These are phyloP conservation scores for Atrina japonica DNA, from an alignment of 2,888 invertebrate species.

Conservation along the genomic window DNA sequence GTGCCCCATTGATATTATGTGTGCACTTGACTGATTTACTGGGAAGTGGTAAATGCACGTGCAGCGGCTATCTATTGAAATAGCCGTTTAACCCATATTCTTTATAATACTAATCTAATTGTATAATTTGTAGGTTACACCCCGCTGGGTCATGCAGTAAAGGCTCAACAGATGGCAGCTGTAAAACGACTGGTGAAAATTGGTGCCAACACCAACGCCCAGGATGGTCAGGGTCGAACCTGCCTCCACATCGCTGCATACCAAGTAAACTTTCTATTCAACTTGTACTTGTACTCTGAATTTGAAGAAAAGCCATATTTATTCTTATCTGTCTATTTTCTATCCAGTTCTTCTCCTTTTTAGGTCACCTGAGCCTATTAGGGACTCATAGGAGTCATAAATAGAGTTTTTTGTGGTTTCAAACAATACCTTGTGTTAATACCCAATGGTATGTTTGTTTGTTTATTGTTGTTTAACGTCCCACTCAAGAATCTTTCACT, in stretches of 20 bases:
- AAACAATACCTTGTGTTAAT: too few species aligned
- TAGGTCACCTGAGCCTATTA: too few species aligned
- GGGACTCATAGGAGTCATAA: too few species aligned
- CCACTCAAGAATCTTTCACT: too few species aligned
- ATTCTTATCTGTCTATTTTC: too few species aligned
- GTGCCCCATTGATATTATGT: too few species aligned
- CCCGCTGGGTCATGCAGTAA: conserved; percentile 70
- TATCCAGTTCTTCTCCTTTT: too few species aligned
- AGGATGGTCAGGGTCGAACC: conserved; percentile 72
- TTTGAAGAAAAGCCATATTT: not conserved
- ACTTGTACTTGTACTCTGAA: not conserved
- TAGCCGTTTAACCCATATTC: not conserved
- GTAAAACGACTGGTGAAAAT: conserved; percentile 74
- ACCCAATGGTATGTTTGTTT: too few species aligned
- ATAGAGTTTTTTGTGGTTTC: too few species aligned
- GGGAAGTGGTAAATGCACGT: too few species aligned
- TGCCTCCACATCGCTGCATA: conserved; percentile 74
- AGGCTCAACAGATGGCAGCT: conserved; percentile 63
- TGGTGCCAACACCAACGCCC: conserved; percentile 74
- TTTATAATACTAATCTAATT: not conserved
- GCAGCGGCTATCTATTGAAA: not conserved
- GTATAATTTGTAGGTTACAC: conserved; percentile 61
- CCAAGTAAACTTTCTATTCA: conserved; percentile 60
- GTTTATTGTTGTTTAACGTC: too few species aligned
- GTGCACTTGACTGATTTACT: too few species aligned